Evolutionary conservation across 2,888 invertebrate species (phyloP).

Genomic region (Polia nebulosa): DNA sequence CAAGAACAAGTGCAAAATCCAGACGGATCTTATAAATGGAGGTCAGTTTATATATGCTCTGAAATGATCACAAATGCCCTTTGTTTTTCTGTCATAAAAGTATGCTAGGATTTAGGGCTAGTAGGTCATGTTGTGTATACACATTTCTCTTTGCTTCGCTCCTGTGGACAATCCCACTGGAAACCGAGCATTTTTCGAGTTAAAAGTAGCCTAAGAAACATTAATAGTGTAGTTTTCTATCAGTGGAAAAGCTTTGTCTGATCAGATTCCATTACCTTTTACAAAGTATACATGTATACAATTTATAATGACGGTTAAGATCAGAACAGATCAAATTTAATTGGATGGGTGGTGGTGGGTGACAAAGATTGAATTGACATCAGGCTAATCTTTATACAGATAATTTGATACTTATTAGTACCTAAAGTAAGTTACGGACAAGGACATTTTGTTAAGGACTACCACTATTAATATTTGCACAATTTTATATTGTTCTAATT

Average conservation of each 20-base stretch:
- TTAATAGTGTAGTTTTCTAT: background rate
- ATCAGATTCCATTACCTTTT: background rate
- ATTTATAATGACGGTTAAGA: background rate
- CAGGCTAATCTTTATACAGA: background rate
- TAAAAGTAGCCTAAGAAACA: background rate
- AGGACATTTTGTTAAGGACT: too few relatives aligned
- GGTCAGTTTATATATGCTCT: conserved; percentile 72
- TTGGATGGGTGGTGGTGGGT: too few relatives aligned
- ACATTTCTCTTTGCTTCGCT: background rate
- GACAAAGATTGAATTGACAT: conserved; percentile 8
- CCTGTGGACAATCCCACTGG: background rate
- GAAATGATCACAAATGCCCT: background rate
- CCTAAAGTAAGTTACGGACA: background rate
- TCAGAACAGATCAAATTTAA: conserved; percentile 2
- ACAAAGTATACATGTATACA: background rate
- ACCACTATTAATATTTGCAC: background rate
- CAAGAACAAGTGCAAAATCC: conserved; percentile 93
- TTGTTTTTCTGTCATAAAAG: background rate
- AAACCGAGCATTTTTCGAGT: background rate
- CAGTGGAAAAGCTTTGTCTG: background rate
- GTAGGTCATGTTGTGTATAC: too few relatives aligned
- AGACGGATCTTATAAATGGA: conserved; percentile 92
- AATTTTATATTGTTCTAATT: background rate
- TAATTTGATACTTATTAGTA: conserved; percentile 2
- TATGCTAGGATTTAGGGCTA: too few relatives aligned